phyloP scores from a whole-genome alignment of 2,888 invertebrate genomes.

The Branchellion lobata region DNA sequence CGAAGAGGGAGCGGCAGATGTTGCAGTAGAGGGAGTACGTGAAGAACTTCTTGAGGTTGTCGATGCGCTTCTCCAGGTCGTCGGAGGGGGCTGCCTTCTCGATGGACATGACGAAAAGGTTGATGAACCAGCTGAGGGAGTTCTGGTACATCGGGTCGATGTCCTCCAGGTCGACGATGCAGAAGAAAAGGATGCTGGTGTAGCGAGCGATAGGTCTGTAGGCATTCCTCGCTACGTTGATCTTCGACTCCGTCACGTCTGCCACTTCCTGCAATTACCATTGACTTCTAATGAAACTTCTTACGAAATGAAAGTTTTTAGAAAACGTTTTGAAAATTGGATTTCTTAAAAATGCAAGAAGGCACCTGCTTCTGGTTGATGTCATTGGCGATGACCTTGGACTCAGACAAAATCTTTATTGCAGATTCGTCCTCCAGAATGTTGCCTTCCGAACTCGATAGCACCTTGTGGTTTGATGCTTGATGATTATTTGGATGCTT shows the following conservation, averaged over 20 bases:
- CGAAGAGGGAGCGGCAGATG: conserved; percentile 64
- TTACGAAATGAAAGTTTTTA: too few species aligned
- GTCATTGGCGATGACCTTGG: conserved; percentile 63
- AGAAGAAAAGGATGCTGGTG: conserved; percentile 64
- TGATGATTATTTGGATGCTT: too few species aligned
- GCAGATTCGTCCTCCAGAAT: conserved; percentile 65
- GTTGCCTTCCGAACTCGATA: conserved; percentile 64
- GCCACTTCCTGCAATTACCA: conserved; percentile 57
- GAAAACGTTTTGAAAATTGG: too few species aligned
- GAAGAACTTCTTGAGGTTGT: conserved; percentile 61
- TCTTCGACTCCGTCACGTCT: conserved; percentile 63
- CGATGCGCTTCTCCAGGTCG: conserved; percentile 58
- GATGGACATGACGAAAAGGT: conserved; percentile 63
- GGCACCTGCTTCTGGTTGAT: conserved; percentile 64
- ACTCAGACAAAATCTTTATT: conserved; percentile 63
- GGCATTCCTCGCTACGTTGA: conserved; percentile 63
- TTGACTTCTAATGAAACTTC: too few species aligned
- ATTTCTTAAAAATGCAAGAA: too few species aligned
- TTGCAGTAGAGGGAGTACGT: conserved; percentile 64
- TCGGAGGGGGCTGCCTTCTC: conserved; percentile 63
- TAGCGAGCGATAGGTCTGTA: conserved; percentile 63
- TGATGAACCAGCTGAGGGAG: conserved; percentile 64
- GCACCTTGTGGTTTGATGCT: too few species aligned
- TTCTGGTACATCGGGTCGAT: conserved; percentile 66
- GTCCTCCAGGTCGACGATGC: conserved; percentile 64